Base-by-base conservation (phyloP, 1,140 invertebrate genomes). In the Bombyx mandarina region DNA sequence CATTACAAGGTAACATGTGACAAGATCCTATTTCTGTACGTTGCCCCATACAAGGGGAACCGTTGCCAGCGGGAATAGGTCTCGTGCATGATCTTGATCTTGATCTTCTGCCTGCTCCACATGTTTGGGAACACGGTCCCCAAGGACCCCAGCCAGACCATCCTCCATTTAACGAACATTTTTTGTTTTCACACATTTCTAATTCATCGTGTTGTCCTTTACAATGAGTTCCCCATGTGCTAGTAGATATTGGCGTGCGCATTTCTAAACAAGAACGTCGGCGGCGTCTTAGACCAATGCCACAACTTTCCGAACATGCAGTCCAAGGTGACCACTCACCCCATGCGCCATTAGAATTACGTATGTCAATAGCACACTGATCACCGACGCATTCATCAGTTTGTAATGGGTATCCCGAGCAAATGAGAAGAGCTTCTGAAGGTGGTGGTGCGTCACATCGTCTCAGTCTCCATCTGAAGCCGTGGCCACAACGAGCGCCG, bases 101-200 rank as follows among this genome's bases (percentile, higher is more conserved):
- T 7, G 68, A 77, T 43, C 75, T 66, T 53, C 60, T 71, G 0
- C 83, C 83, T 8, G 79, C 74, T 8, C 83, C 83, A 58, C 83
- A 86, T 6, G 69, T 67, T 56, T 78, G 75, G 6, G 81, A 84
- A 50, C 83, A 86, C 3, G 79, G 74, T 1, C 79, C 77, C 83
- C 83, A 86, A 48, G 65, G 54, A 18, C 81, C 64, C 83, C 83
- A 86, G 3, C 79, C 79, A 3, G 83, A 80, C 83, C 81, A 84
- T 8, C 75, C 76, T n/a, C 83, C 83, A 54, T 83, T 54, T 8
- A 81, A 55, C n/a, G 63, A 56, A 57, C 83, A 86, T 45, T 63
- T 52, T 22, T 57, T 57, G 54, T 69, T 77, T 52, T 69, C 65
- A 60, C 81, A 86, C 49, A 73, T 60, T 64, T 83, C 67, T 49